Percentiles rank a stretch among this genome's conserved stretches.
Evolutionary conservation across 1,140 invertebrate species (phyloP).

Genomic region (Aphidius ervi): DNA sequence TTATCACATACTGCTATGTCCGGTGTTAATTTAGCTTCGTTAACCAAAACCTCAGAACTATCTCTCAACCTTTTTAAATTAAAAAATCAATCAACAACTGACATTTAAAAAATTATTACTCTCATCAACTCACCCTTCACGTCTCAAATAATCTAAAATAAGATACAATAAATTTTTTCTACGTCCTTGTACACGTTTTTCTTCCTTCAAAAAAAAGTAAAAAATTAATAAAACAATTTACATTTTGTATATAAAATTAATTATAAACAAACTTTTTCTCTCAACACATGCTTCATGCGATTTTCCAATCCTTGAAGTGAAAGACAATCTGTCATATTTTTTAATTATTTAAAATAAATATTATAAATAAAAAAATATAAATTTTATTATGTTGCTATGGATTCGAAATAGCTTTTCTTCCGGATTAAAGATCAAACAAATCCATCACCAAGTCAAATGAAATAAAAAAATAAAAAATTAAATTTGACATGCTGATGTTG

Average conservation of each 20-base stretch:
- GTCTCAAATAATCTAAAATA: constrained; percentile 69
- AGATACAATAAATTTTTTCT: constrained; percentile 74
- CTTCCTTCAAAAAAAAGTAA: constrained; percentile 50
- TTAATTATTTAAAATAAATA: too few relatives aligned
- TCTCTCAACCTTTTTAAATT: constrained; percentile 37
- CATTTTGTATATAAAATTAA: background rate
- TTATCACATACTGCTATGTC: constrained; percentile 83
- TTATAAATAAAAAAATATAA: too few relatives aligned
- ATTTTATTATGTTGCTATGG: too few relatives aligned
- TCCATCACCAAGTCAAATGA: too few relatives aligned
- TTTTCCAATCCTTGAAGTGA: constrained; percentile 22
- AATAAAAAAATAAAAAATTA: too few relatives aligned
- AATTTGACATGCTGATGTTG: too few relatives aligned
- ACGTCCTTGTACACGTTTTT: constrained; percentile 59
- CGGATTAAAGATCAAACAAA: too few relatives aligned
- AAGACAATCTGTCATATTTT: constrained; percentile 22
- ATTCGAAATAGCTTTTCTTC: too few relatives aligned
- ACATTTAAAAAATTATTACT: constrained; percentile 20
- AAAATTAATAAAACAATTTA: constrained; percentile 21
- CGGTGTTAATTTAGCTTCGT: constrained; percentile 66
- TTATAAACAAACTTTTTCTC: constrained; percentile 31
- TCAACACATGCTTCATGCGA: constrained; percentile 16
- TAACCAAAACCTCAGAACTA: constrained; percentile 58
- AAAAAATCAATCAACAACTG: constrained; percentile 9
- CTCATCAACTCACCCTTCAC: constrained; percentile 60